These are phyloP conservation scores for Nothocercus nigrocapillus DNA, from an alignment of 2,113 vertebrate genomes.

Conservation along the genomic window DNA sequence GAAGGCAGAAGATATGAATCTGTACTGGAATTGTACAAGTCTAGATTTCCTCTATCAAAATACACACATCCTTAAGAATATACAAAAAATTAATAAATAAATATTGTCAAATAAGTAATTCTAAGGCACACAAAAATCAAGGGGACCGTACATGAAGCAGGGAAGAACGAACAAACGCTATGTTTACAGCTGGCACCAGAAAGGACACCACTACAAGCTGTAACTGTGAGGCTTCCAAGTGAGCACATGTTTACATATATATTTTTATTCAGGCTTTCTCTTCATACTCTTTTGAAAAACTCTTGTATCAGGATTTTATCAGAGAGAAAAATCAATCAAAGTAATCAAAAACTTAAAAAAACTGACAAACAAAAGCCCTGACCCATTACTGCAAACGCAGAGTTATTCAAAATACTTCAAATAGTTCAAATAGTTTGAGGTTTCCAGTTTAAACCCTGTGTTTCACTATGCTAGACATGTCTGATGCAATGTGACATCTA, in stretches of 20 bases:
- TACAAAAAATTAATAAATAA: rapidly evolving
- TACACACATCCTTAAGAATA: background rate
- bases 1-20: background rate
- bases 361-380: background rate
- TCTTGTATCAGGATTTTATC: background rate
- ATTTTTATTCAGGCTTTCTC: background rate
- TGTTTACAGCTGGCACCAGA: background rate
- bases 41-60: background rate
- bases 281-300: background rate
- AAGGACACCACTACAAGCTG: background rate
- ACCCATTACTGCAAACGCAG: background rate
- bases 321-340: background rate
- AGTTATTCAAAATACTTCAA: background rate
- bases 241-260: background rate
- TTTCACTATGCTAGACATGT: background rate
- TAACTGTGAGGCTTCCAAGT: rapidly evolving
- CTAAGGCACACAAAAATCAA: background rate
- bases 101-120: background rate
- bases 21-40: background rate
- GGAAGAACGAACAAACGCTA: background rate
- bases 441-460: background rate
- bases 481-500: background rate
- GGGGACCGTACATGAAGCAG: background rate
- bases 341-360: background rate
- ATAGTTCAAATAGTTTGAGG: background rate